Evolutionary conservation across 1,140 invertebrate genomes (phyloP).

Genomic region (Phymorhynchus buccinoides): DNA sequence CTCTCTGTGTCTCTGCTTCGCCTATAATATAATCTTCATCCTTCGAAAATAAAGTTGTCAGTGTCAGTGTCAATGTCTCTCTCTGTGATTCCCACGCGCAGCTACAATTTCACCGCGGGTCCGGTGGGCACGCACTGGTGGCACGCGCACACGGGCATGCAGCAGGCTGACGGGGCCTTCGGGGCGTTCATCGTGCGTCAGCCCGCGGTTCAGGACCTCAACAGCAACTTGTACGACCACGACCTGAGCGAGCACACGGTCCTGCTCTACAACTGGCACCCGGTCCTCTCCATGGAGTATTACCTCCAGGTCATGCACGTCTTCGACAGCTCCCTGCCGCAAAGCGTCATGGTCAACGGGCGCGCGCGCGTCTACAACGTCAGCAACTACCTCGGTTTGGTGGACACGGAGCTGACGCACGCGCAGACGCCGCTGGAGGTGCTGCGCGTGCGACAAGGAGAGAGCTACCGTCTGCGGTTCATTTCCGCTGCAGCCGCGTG

Average conservation of each 20-base stretch:
- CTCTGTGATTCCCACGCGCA: too few species aligned
- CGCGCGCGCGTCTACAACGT: conserved; percentile 76
- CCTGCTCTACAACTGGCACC: conserved; percentile 59
- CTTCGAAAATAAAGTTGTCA: too few species aligned
- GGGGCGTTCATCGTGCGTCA: conserved; percentile 77
- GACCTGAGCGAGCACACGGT: conserved; percentile 59
- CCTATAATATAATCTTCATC: too few species aligned
- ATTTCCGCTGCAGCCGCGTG: conserved; percentile 54
- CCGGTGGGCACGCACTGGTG: conserved; percentile 87
- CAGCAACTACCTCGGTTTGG: conserved; percentile 83
- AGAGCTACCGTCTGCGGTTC: conserved; percentile 58
- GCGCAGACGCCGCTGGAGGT: conserved; percentile 51
- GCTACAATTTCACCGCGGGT: conserved; percentile 71
- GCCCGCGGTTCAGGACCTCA: conserved; percentile 45
- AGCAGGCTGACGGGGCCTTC: conserved; percentile 86
- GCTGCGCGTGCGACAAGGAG: conserved; percentile 50
- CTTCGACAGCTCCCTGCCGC: neutral
- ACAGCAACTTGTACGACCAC: conserved; percentile 56
- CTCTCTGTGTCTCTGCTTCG: too few species aligned
- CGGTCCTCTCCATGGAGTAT: conserved; percentile 77
- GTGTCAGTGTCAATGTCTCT: too few species aligned
- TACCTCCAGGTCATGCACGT: conserved; percentile 74
- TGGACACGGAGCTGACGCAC: conserved; percentile 74
- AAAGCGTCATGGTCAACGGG: conserved; percentile 31
- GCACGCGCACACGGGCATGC: conserved; percentile 90